phyloP scores from a whole-genome alignment of 2,113 vertebrate species.

The Psilopogon haemacephalus region DNA sequence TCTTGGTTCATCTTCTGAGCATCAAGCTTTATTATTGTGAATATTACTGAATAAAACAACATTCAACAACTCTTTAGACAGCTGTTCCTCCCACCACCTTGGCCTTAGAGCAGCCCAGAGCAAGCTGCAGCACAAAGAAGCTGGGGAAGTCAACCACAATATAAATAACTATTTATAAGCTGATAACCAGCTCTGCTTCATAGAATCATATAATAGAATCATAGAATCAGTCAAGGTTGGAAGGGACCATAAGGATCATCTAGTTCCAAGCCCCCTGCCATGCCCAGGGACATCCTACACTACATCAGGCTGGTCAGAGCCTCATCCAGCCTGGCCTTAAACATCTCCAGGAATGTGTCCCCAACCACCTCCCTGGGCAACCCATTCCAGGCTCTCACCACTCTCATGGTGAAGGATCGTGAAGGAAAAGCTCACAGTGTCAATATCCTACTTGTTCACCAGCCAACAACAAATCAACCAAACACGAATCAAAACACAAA shows the following conservation, averaged over 20 bases:
- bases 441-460: not conserved
- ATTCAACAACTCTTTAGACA: not conserved
- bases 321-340: no score
- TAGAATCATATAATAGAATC: no score
- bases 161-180: not conserved
- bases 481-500: not conserved
- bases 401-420: no score
- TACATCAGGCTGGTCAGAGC: no score
- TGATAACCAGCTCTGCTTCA: not conserved
- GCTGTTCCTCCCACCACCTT: not conserved
- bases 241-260: no score
- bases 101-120: not conserved
- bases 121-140: not conserved
- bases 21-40: not conserved
- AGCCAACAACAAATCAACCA: not conserved
- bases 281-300: no score
- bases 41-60: not conserved
- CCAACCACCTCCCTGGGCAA: no score
- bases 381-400: no score
- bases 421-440: not conserved
- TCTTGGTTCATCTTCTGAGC: not conserved
- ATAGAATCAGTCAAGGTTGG: no score
- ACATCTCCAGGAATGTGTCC: no score
- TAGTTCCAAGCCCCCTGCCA: no score
- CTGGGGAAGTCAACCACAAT: not conserved